These are phyloP conservation scores for Tachina fera DNA, from an alignment of 2,888 invertebrate genomes.

Conservation along the genomic window DNA sequence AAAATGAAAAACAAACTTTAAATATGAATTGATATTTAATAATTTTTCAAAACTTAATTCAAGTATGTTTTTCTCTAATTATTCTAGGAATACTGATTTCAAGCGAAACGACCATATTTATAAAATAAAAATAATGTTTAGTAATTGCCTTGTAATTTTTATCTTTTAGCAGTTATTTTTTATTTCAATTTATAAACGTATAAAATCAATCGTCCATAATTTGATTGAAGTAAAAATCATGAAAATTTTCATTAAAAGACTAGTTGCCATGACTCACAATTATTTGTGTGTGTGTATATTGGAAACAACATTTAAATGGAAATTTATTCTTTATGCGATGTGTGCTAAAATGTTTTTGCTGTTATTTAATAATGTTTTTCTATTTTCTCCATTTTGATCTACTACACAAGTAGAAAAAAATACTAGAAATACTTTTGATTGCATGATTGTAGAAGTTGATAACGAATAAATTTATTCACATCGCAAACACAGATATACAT, in stretches of 20 bases:
- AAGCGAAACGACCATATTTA: too few species aligned
- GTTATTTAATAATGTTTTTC: constrained; percentile 3
- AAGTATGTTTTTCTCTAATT: too few species aligned
- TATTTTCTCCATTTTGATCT: neutral
- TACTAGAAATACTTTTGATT: constrained; percentile 5
- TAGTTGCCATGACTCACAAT: constrained; percentile 26
- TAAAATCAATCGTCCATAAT: constrained; percentile 38
- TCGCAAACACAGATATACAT: neutral
- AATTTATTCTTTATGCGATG: constrained; percentile 50
- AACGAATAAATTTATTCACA: constrained; percentile 14
- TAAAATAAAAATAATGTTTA: too few species aligned
- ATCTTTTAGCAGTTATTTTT: neutral
- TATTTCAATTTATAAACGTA: neutral
- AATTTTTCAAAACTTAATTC: too few species aligned
- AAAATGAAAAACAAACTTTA: too few species aligned
- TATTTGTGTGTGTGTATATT: constrained; percentile 49
- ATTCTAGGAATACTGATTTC: too few species aligned
- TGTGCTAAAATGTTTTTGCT: constrained; percentile 52
- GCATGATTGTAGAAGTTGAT: neutral
- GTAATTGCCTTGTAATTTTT: too few species aligned
- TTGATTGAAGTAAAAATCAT: constrained; percentile 34
- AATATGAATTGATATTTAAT: too few species aligned
- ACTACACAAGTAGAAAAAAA: neutral
- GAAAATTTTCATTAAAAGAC: constrained; percentile 30
- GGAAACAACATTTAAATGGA: constrained; percentile 42